Base-by-base conservation (phyloP, 2,888 invertebrate species). In the Dryadula phaetusa region DNA sequence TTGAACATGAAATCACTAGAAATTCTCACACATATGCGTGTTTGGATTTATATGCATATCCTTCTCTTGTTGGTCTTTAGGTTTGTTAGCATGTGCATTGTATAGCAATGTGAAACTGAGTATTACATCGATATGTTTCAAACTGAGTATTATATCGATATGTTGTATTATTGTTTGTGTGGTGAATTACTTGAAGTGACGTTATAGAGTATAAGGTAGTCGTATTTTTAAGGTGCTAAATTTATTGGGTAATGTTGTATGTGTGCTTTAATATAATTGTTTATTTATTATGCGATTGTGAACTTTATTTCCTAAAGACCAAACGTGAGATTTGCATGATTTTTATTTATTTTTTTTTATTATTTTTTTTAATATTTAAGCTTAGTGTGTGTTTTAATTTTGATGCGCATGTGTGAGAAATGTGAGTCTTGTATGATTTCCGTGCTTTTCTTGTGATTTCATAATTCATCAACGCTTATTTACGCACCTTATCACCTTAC, bases 291-390 rank as follows among this genome's bases (percentile, higher is more conserved):
- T 82, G 80, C 80, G 61, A 79, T 74, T 82, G 77, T 86, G 75
- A 85, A 80, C 72, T 83, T 83, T 85, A 81, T 86, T 85, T 86
- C 90, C 92, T 92, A 91, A 92, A 92, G 92, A 92, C 91, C 92
- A 92, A 92, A 92, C 91, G 89, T 87, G 88, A 91, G 88, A 90
- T 79, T 84, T 90, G 92, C 92, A 92, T 92, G 92, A 82, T 74
- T 82, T 76, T 84, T 84, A 82, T 84, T 69, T 82, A 77, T 84
- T 85, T 83, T 84, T 67, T 85, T 86, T 86, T 87, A 85, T 80
- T 37, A 37, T 37, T 64, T 82, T 72, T 86, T 83, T 82, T 75
- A 76, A 81, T 80, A 75, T 79, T 82, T 77, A 76, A 81, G 88
- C 88, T 91, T 90, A 77, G 86, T 82, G 83, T 84, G 85, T 86